Percentiles rank a stretch among this genome's conserved stretches.
Evolutionary conservation across 1,140 invertebrate genomes (phyloP).

Genomic region (Scaptomyza montana): DNA sequence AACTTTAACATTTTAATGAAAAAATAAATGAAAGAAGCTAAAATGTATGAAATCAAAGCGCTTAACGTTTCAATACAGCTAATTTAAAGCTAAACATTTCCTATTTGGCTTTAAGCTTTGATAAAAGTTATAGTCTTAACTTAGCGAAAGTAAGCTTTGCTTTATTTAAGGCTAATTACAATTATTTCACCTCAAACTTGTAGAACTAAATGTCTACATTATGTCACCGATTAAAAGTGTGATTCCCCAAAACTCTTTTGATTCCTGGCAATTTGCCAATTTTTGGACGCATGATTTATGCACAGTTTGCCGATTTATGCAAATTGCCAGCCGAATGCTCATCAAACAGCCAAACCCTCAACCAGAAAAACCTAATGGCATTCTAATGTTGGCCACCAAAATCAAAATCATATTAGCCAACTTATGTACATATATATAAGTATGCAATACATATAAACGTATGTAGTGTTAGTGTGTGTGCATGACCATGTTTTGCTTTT

Average conservation of each 20-base stretch:
- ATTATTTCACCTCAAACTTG: neutral
- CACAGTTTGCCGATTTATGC: constrained; percentile 64
- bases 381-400: constrained; percentile 76
- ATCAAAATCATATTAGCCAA: constrained; percentile 77
- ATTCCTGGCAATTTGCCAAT: constrained; percentile 50
- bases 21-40: too few species aligned
- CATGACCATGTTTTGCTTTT: constrained; percentile 45
- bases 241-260: constrained; percentile 30
- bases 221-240: constrained; percentile 29
- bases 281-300: constrained; percentile 71
- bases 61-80: too few species aligned
- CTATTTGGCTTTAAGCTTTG: neutral
- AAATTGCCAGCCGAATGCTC: constrained; percentile 36
- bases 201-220: neutral
- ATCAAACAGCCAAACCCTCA: constrained; percentile 30
- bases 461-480: neutral
- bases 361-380: constrained; percentile 61
- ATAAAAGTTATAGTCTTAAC: neutral
- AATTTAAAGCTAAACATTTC: too few species aligned
- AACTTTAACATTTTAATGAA: too few species aligned
- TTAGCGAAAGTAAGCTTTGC: neutral
- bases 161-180: too few species aligned
- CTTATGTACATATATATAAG: constrained; percentile 23
- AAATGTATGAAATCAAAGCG: too few species aligned
- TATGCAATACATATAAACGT: neutral